Evolutionary conservation across 2,888 invertebrate species (phyloP).

Genomic region (Drosophila subquinaria): DNA sequence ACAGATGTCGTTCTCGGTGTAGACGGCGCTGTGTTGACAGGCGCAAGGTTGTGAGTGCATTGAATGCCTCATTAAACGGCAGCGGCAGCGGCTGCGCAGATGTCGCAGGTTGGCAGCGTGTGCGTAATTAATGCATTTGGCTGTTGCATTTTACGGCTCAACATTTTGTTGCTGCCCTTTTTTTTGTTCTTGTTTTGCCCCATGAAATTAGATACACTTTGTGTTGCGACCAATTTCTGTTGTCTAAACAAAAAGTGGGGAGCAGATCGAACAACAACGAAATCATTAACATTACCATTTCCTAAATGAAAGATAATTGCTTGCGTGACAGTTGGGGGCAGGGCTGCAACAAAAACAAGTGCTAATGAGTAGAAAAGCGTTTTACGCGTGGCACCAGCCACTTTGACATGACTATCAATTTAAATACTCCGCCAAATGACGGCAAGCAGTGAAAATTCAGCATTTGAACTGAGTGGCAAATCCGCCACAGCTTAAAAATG

Average conservation of each 20-base stretch:
- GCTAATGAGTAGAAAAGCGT: constrained; percentile 71
- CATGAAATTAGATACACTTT: constrained; percentile 77
- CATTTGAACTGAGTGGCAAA: constrained; percentile 13
- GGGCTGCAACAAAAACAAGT: constrained; percentile 54
- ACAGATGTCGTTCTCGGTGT: constrained; percentile 55
- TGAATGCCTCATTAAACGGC: constrained; percentile 82
- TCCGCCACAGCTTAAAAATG: not conserved
- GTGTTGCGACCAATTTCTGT: constrained; percentile 65
- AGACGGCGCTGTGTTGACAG: constrained; percentile 64
- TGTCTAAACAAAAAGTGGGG: constrained; percentile 67
- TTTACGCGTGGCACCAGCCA: constrained; percentile 46
- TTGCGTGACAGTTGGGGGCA: constrained; percentile 27
- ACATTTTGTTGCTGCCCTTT: constrained; percentile 46
- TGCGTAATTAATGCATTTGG: constrained; percentile 78
- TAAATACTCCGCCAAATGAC: constrained; percentile 18
- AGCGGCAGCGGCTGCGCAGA: constrained; percentile 39
- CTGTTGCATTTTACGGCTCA: constrained; percentile 69
- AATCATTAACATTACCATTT: constrained; percentile 52
- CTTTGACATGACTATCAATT: constrained; percentile 25
- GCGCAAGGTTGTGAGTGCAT: constrained; percentile 73
- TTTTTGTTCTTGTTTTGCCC: constrained; percentile 37
- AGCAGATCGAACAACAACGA: constrained; percentile 36
- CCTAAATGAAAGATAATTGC: constrained; percentile 74
- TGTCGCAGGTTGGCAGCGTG: constrained; percentile 61
- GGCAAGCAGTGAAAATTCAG: constrained; percentile 15